Evolutionary conservation across 2,797 vertebrate genomes (phyloP).

Genomic region (Brachyrhaphis roseni): DNA sequence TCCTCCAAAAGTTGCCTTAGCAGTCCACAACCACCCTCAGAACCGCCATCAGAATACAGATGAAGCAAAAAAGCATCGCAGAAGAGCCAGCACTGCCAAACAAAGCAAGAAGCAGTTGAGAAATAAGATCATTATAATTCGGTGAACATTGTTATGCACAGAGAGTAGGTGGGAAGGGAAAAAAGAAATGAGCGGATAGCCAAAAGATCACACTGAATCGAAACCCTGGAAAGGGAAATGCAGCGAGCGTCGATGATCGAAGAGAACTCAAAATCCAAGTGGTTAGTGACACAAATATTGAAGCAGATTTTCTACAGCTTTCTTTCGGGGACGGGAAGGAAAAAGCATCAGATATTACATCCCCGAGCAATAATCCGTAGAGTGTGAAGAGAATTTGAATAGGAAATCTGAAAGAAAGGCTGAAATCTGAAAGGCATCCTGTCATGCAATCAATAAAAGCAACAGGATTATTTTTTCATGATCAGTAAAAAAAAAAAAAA

Average conservation of each 20-base stretch:
- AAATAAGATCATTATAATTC: constrained; percentile 48
- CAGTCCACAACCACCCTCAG: constrained; percentile 53
- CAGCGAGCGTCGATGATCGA: constrained; percentile 30
- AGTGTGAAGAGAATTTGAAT: constrained; percentile 31
- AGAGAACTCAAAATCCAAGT: constrained; percentile 42
- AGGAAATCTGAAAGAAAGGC: constrained; percentile 59
- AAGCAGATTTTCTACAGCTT: constrained; percentile 66
- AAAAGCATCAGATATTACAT: not conserved
- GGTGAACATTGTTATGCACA: constrained; percentile 54
- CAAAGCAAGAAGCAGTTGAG: constrained; percentile 52
- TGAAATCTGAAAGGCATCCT: constrained; percentile 36
- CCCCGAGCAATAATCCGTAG: not conserved
- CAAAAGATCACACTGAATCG: constrained; percentile 53
- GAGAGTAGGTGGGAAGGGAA: constrained; percentile 41
- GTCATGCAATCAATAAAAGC: constrained; percentile 54
- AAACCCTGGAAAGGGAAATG: constrained; percentile 67
- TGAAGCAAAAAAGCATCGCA: constrained; percentile 51
- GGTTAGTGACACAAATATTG: constrained; percentile 49
- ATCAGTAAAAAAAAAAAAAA: not conserved
- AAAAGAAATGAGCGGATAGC: constrained; percentile 41
- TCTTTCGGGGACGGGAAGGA: not conserved
- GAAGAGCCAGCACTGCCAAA: constrained; percentile 69
- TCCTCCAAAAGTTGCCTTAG: constrained; percentile 42
- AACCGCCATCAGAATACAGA: constrained; percentile 46
- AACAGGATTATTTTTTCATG: not conserved